phyloP scores from a whole-genome alignment of 2,888 invertebrate species.

The Nymphalis polychloros region DNA sequence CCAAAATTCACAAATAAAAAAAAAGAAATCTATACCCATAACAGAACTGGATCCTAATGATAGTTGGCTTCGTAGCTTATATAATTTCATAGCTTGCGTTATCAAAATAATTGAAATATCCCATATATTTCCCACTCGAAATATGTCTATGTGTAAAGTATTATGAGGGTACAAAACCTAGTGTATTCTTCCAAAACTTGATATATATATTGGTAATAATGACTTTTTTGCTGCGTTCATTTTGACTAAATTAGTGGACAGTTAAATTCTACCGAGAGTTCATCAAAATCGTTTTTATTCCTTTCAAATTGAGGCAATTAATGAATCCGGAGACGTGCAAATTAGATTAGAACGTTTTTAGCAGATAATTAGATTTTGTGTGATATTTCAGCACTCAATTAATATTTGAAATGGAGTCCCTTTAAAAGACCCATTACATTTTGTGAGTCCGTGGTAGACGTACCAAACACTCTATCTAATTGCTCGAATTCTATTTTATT shows the following conservation, averaged over 20 bases:
- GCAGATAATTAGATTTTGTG: slow-evolving; percentile 22
- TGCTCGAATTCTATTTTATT: slow-evolving; percentile 32
- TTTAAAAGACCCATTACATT: slow-evolving; percentile 5
- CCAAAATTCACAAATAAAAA: too few relatives aligned
- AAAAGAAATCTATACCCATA: too few relatives aligned
- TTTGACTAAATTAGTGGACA: not conserved
- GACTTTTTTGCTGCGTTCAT: not conserved
- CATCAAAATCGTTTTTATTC: slow-evolving; percentile 21
- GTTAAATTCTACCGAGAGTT: not conserved
- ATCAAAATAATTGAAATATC: too few relatives aligned
- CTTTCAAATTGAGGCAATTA: slow-evolving; percentile 26
- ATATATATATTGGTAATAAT: not conserved
- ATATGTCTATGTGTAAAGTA: too few relatives aligned
- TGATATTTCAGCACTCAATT: slow-evolving; percentile 16
- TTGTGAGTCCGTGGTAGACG: slow-evolving; percentile 3
- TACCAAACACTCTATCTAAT: slow-evolving; percentile 24
- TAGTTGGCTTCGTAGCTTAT: too few relatives aligned
- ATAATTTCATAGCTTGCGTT: too few relatives aligned
- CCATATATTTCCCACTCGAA: too few relatives aligned
- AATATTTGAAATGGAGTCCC: slow-evolving; percentile 10
- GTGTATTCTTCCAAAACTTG: too few relatives aligned
- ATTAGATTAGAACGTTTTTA: slow-evolving; percentile 19
- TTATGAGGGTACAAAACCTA: too few relatives aligned
- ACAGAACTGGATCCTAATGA: too few relatives aligned
- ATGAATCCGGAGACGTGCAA: slow-evolving; percentile 13